Percentiles rank a stretch among this genome's conserved stretches.
phyloP scores from a whole-genome alignment of 2,888 invertebrate species.

The Helleia helle region DNA sequence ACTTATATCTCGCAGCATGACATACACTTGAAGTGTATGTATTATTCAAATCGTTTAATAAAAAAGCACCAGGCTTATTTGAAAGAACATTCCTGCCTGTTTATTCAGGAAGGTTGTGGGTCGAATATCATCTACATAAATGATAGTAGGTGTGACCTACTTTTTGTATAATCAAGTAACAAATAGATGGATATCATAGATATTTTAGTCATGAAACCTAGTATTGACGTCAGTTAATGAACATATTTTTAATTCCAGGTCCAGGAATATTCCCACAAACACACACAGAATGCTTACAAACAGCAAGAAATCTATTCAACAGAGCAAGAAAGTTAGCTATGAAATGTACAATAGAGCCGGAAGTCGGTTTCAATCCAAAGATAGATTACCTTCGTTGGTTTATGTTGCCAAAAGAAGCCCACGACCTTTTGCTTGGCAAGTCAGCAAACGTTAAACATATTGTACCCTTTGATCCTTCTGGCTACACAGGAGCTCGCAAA shows the following conservation, averaged over 20 bases:
- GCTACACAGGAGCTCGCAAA: constrained; percentile 68
- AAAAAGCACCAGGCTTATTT: no score
- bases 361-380: constrained; percentile 79
- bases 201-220: no score
- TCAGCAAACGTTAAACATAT: constrained; percentile 84
- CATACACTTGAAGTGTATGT: no score
- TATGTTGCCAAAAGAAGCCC: constrained; percentile 90
- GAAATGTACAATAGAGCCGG: constrained; percentile 83
- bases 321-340: constrained; percentile 84
- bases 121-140: no score
- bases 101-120: no score
- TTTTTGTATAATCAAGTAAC: no score
- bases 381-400: constrained; percentile 88
- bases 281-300: constrained; percentile 83
- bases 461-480: constrained; percentile 82
- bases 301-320: constrained; percentile 84
- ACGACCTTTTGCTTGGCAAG: constrained; percentile 80
- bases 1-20: no score
- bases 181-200: no score
- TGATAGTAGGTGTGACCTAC: no score
- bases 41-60: no score
- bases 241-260: constrained; percentile 42
- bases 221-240: no score
- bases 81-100: no score
- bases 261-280: constrained; percentile 83